Evolutionary conservation across 2,113 vertebrate species (phyloP).

Genomic region (Tetrax tetrax): DNA sequence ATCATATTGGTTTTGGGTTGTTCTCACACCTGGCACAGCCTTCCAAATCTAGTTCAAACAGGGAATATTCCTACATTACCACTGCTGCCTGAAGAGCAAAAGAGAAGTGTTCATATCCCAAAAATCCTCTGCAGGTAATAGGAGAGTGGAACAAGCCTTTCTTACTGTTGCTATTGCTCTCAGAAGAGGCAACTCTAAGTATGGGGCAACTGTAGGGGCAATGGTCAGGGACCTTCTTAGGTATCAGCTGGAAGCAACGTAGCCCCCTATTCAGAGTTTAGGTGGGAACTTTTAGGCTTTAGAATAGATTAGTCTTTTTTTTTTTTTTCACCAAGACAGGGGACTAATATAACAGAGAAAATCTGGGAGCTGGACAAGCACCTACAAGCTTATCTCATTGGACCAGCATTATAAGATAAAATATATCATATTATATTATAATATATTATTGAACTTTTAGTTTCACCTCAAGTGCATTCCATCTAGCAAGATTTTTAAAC

Average conservation of each 20-base stretch:
- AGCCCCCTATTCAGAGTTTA: not conserved
- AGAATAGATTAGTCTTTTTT: not conserved
- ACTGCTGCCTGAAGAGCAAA: not conserved
- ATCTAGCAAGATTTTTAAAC: not conserved
- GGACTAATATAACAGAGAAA: not conserved
- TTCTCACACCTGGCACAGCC: not conserved
- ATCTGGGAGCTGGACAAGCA: not conserved
- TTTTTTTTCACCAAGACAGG: not conserved
- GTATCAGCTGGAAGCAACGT: not conserved
- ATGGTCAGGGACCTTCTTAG: not conserved
- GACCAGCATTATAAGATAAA: not conserved
- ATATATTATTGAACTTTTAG: not conserved
- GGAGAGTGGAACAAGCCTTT: not conserved
- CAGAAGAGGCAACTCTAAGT: not conserved
- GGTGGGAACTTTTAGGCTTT: not conserved
- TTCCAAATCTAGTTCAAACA: not conserved
- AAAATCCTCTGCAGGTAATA: not conserved
- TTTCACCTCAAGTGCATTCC: not conserved
- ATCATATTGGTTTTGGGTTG: not conserved
- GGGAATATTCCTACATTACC: not conserved
- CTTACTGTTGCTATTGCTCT: not conserved
- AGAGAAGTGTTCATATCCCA: not conserved
- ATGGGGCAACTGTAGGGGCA: not conserved
- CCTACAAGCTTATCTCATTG: not conserved
- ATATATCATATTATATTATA: no score